phyloP scores from a whole-genome alignment of 2,797 vertebrate species.

The Ceryle rudis region DNA sequence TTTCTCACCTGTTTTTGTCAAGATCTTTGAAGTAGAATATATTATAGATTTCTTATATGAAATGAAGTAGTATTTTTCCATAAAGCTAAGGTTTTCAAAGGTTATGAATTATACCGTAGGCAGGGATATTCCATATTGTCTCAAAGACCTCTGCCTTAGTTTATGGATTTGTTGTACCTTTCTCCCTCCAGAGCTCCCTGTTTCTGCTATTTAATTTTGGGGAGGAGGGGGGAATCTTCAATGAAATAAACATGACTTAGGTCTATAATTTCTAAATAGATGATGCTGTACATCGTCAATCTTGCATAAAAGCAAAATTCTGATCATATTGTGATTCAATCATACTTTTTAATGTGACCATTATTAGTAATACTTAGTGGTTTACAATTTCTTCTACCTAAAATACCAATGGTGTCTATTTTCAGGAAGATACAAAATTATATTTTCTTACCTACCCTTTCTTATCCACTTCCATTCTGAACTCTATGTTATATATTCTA shows the following conservation, averaged over 20 bases:
- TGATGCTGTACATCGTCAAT: neutral
- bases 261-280: neutral
- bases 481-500: neutral
- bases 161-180: neutral
- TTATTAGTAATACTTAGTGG: neutral
- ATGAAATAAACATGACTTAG: neutral
- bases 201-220: neutral
- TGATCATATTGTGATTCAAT: neutral
- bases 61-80: neutral
- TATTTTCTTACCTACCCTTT: neutral
- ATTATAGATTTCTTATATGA: neutral
- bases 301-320: neutral
- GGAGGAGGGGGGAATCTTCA: neutral
- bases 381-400: neutral
- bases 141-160: neutral
- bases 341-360: neutral
- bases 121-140: conserved; percentile 47
- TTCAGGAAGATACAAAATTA: neutral
- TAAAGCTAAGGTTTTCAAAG: conserved; percentile 46
- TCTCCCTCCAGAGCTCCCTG: neutral
- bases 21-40: conserved; percentile 7
- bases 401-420: neutral
- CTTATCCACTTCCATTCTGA: neutral
- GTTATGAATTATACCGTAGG: conserved; percentile 52
- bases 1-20: conserved; percentile 62